Base-by-base conservation (phyloP, 2,888 invertebrate species). In the Oscheius onirici region DNA sequence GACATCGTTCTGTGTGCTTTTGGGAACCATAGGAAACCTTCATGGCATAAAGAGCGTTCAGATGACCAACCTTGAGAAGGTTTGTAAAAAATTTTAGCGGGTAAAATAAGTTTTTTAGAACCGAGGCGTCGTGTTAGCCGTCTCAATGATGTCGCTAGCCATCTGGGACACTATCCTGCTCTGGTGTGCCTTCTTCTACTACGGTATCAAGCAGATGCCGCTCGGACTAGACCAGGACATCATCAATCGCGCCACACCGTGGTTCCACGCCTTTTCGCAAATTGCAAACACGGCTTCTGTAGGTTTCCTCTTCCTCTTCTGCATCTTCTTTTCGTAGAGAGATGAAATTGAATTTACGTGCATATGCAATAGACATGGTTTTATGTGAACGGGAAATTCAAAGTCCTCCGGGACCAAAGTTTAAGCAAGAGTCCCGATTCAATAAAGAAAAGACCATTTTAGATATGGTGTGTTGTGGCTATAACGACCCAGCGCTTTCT, bases 211-310 rank as follows among this genome's bases (percentile, higher is more conserved):
- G 66, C 67, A 75, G 55, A 24, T 83, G 46, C 72, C 70, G 20
- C 13, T 69, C 3, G 65, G 52, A 15, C 46, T 68, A 13, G 65
- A 72, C 24, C 34, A 34, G 8, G 76, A 75, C 20, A 15, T 58
- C 24, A 55, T 83, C 34, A 83, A 82, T 41, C 15, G 73, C 8
- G 49, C 82, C 28, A 82, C 79, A 2, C 84, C 83, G 0, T 81
- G 72, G 55, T 79, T 85, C 66, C 85, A 85, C 67, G 82, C 75
- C 3, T 76, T 82, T 52, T 80, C 82, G 3, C 85, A 85, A 57
- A 79, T 85, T 22, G 78, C 84, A 1, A 85, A 85, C 46, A 85
- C 85, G 24, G 84, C 85, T 57, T 85, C 85, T 76, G 84, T 84
- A 40, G 61, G 80, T 61, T 63, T 24, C 11, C 10, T n/a, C 55